Evolutionary conservation across 2,888 invertebrate species (phyloP).

Genomic region (Hetaerina titia): DNA sequence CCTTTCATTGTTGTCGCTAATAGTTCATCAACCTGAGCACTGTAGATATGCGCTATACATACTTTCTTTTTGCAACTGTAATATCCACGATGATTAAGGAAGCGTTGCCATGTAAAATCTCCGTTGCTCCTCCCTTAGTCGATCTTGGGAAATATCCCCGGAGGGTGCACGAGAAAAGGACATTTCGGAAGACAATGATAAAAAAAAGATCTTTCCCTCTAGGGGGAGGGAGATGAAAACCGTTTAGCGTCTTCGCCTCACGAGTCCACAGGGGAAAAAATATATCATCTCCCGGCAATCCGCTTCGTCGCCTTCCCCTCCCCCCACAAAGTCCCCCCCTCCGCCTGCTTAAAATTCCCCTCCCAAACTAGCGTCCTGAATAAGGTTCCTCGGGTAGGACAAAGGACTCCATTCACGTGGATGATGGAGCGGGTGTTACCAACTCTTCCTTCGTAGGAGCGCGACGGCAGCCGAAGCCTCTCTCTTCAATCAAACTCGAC

Average conservation of each 20-base stretch:
- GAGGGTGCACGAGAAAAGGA: not conserved
- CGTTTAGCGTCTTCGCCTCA: not conserved
- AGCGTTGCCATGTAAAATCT: too few relatives aligned
- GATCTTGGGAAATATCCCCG: not conserved
- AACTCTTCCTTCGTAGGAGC: not conserved
- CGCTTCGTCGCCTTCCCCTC: not conserved
- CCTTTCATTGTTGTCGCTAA: too few relatives aligned
- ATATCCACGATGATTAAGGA: too few relatives aligned
- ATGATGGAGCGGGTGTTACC: not conserved
- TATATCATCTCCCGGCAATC: not conserved
- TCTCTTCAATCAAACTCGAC: not conserved
- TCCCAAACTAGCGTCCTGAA: not conserved
- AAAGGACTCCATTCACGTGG: not conserved
- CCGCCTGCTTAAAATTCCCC: not conserved
- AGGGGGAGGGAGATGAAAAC: not conserved
- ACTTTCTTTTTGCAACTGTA: too few relatives aligned
- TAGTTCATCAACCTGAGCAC: too few relatives aligned
- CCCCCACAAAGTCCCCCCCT: not conserved
- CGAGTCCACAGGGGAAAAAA: not conserved
- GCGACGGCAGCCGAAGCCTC: not conserved
- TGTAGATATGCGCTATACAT: too few relatives aligned
- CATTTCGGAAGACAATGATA: not conserved
- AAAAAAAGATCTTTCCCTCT: not conserved
- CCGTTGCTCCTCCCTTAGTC: too few relatives aligned
- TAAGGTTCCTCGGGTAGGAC: not conserved